phyloP scores from a whole-genome alignment of 2,888 invertebrate species.

The Ochropacha duplaris region DNA sequence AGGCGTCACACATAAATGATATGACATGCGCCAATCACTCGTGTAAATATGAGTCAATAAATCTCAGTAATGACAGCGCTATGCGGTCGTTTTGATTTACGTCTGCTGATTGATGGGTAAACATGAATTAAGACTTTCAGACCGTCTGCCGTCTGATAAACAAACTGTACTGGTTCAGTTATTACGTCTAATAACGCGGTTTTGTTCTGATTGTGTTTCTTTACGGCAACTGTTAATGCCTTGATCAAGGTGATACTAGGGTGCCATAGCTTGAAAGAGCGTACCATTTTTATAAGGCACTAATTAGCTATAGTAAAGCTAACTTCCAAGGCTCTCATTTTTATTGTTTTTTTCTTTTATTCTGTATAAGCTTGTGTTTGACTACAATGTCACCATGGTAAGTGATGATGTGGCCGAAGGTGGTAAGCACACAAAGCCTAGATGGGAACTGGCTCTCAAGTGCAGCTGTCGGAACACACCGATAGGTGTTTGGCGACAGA shows the following conservation, averaged over 20 bases:
- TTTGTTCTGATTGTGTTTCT: background rate
- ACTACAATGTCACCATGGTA: too few relatives aligned
- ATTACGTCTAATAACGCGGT: background rate
- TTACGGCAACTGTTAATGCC: background rate
- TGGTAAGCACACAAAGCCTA: too few relatives aligned
- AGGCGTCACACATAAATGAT: background rate
- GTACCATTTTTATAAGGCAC: too few relatives aligned
- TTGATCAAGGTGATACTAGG: background rate
- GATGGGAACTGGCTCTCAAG: too few relatives aligned
- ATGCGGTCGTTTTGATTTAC: constrained; percentile 21
- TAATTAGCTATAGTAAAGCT: too few relatives aligned
- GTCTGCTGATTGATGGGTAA: constrained; percentile 7
- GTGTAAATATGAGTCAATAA: constrained; percentile 23
- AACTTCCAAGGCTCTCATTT: too few relatives aligned
- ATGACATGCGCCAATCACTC: constrained; percentile 4
- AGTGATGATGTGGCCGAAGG: too few relatives aligned
- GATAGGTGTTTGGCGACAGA: too few relatives aligned
- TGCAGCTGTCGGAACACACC: too few relatives aligned
- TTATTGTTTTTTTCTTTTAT: too few relatives aligned
- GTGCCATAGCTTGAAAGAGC: background rate
- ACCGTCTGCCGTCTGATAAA: constrained; percentile 5
- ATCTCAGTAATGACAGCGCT: constrained; percentile 27
- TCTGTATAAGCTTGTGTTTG: too few relatives aligned
- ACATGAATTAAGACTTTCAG: constrained; percentile 6
- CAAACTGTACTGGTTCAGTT: background rate